Conservation (phyloP, 2,797 vertebrate genomes). For the Syngnathus acus region DNA sequence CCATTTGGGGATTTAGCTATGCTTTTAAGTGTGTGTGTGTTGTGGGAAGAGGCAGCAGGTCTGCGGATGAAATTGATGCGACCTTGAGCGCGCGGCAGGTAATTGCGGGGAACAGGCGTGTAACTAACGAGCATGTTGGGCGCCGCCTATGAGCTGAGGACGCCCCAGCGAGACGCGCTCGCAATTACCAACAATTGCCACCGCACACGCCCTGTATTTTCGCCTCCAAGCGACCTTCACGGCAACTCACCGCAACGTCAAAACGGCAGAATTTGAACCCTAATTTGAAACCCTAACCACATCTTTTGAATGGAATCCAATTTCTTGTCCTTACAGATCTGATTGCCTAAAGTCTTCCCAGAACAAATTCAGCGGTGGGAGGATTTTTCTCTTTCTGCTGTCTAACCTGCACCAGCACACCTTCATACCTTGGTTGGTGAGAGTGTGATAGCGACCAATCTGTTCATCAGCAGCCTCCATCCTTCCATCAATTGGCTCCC, state of each 20-base stretch:
- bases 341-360: too few relatives aligned
- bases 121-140: slow-evolving; percentile 70
- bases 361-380: not conserved
- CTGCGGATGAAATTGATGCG: slow-evolving; percentile 65
- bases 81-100: slow-evolving; percentile 65
- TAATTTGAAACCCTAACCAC: too few relatives aligned
- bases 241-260: not conserved
- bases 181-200: slow-evolving; percentile 49
- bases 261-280: not conserved
- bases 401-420: slow-evolving; percentile 15
- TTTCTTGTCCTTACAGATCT: too few relatives aligned
- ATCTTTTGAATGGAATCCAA: not conserved
- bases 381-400: slow-evolving; percentile 15
- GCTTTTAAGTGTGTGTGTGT: slow-evolving; percentile 55
- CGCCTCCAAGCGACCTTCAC: slow-evolving; percentile 65
- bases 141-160: slow-evolving; percentile 55
- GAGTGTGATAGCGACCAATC: slow-evolving; percentile 61
- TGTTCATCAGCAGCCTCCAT: slow-evolving; percentile 37
- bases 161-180: slow-evolving; percentile 55
- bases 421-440: slow-evolving; percentile 41
- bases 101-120: slow-evolving; percentile 69
- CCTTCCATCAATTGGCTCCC: slow-evolving; percentile 13
- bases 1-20: slow-evolving; percentile 48
- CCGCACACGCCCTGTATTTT: slow-evolving; percentile 41
- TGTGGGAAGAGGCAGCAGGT: slow-evolving; percentile 25